Evolutionary conservation across 2,888 invertebrate species (phyloP).

Genomic region (Anthophora plumipes): DNA sequence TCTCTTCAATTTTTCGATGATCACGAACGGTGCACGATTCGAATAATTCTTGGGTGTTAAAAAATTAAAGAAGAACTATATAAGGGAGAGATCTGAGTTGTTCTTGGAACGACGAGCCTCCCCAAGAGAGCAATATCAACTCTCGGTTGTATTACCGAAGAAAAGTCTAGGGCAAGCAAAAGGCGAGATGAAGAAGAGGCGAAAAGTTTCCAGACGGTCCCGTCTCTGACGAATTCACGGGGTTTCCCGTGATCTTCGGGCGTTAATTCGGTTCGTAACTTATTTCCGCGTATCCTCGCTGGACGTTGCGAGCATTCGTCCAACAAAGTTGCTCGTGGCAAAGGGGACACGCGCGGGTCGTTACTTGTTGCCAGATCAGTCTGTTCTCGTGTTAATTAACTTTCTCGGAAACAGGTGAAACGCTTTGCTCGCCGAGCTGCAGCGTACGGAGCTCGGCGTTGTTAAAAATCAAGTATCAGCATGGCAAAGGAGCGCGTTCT

Average conservation of each 20-base stretch:
- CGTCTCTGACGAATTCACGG: not conserved
- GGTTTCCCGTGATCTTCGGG: not conserved
- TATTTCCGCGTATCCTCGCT: slow-evolving; percentile 24
- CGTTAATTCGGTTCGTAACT: slow-evolving; percentile 37
- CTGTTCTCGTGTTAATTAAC: slow-evolving; percentile 59
- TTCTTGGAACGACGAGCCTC: not conserved
- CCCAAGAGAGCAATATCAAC: not conserved
- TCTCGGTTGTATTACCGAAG: not conserved
- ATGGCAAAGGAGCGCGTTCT: too few relatives aligned
- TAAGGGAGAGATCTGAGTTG: not conserved
- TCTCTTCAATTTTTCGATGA: not conserved
- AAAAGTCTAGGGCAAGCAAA: not conserved
- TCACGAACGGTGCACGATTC: not conserved
- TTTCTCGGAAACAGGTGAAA: slow-evolving; percentile 42
- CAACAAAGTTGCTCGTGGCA: slow-evolving; percentile 39
- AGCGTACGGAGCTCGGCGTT: too few relatives aligned
- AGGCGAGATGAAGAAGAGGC: not conserved
- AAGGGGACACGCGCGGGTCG: slow-evolving; percentile 26
- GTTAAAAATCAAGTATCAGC: too few relatives aligned
- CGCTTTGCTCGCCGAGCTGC: not conserved
- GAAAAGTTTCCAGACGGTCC: slow-evolving; percentile 18
- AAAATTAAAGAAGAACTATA: not conserved
- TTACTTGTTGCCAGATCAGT: not conserved
- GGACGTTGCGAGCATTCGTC: slow-evolving; percentile 17
- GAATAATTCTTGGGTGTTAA: not conserved